A percentile compares a stretch with the other conserved stretches of the same genome.
phyloP scores from a whole-genome alignment of 2,113 vertebrate genomes.

The Mesitornis unicolor region DNA sequence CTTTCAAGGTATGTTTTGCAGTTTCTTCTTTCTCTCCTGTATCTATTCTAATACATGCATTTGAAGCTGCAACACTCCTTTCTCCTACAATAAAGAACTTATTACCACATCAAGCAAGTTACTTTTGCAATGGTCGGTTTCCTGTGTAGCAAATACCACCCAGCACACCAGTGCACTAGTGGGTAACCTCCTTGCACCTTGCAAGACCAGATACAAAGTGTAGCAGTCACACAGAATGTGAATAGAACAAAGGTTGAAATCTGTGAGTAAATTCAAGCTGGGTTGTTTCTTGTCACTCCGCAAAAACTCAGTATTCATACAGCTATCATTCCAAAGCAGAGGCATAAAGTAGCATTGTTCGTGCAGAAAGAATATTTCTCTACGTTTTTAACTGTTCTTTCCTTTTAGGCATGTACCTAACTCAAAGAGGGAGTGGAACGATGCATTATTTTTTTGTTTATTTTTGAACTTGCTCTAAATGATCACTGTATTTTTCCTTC shows the following conservation, averaged over 20 bases:
- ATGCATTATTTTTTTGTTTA: not conserved
- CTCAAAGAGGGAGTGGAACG: not conserved
- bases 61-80: not conserved
- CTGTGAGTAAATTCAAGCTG: not conserved
- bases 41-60: not conserved
- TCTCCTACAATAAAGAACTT: not conserved
- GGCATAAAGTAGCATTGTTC: not conserved
- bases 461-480: not conserved
- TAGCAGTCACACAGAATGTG: not conserved
- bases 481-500: not conserved
- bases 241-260: not conserved
- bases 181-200: not conserved
- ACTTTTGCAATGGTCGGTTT: not conserved
- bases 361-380: not conserved
- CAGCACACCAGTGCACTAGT: not conserved
- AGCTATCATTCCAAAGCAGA: not conserved
- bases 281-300: not conserved
- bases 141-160: not conserved
- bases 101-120: not conserved
- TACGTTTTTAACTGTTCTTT: not conserved
- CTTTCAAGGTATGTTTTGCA: not conserved
- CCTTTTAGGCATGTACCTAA: not conserved
- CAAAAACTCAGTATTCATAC: not conserved
- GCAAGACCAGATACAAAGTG: not conserved
- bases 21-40: not conserved